Conservation (phyloP, 2,888 invertebrate species). For the Platycheirus albimanus region DNA sequence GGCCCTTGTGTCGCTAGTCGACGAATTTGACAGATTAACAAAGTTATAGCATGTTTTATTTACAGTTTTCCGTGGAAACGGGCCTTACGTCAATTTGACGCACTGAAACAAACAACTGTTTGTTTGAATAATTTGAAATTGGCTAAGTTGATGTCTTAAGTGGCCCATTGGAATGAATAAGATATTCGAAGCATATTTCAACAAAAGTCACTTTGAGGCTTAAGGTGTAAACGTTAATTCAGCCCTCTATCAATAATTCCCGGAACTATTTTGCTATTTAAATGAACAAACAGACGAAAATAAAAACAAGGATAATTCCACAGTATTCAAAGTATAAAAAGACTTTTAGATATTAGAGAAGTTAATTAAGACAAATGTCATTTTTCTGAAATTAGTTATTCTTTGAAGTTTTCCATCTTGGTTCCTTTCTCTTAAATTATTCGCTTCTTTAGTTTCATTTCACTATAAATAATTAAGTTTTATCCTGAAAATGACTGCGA, state of each 20-base stretch:
- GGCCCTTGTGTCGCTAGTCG: background rate
- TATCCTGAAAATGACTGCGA: background rate
- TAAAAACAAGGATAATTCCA: too few relatives aligned
- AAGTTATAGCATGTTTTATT: background rate
- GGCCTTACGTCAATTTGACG: too few relatives aligned
- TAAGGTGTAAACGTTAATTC: too few relatives aligned
- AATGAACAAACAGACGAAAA: too few relatives aligned
- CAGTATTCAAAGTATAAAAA: background rate
- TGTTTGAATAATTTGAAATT: too few relatives aligned
- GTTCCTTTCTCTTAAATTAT: background rate
- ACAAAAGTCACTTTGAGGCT: too few relatives aligned
- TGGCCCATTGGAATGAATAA: too few relatives aligned
- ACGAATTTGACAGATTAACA: background rate
- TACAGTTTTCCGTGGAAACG: background rate
- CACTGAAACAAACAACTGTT: too few relatives aligned
- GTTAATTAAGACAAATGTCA: conserved; percentile 2
- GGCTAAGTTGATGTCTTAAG: too few relatives aligned
- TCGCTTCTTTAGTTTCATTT: background rate
- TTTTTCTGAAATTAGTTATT: background rate
- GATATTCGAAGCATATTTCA: too few relatives aligned
- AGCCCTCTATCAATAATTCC: too few relatives aligned
- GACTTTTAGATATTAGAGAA: background rate
- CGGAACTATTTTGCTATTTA: too few relatives aligned
- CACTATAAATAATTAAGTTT: background rate
- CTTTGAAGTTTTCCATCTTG: background rate